A percentile compares a stretch with the other conserved stretches of the same genome.
These are phyloP conservation scores for Damaliscus lunatus DNA, from an alignment of 2,113 vertebrate genomes.

Conservation along the genomic window DNA sequence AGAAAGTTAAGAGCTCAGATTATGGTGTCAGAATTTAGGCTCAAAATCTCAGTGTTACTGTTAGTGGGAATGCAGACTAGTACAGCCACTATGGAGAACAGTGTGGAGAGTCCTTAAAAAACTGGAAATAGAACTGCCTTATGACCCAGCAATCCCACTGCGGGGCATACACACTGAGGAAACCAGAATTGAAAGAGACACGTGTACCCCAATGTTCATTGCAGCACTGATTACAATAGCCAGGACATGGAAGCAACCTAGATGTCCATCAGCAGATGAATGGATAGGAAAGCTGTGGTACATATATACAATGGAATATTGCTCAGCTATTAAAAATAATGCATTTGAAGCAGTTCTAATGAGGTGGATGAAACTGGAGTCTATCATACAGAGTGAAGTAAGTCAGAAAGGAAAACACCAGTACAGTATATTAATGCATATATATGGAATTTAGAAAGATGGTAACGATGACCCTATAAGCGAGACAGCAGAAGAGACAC, in stretches of 20 bases:
- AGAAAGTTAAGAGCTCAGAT: constrained; percentile 4
- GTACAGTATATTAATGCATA: neutral
- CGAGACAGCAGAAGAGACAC: neutral
- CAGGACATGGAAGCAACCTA: neutral
- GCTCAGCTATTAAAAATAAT: neutral
- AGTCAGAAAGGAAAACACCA: neutral
- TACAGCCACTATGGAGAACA: too few relatives aligned
- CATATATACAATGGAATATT: neutral
- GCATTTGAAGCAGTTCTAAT: neutral
- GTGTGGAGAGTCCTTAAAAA: too few relatives aligned
- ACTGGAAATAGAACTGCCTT: neutral
- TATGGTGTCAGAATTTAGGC: neutral
- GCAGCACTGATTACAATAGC: too few relatives aligned
- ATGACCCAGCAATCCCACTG: neutral
- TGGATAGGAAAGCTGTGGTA: neutral
- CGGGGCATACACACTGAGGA: too few relatives aligned
- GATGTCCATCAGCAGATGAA: neutral
- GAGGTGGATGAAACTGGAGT: neutral
- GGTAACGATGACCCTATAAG: neutral
- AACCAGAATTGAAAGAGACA: too few relatives aligned
- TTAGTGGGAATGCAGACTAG: too few relatives aligned
- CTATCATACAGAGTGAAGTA: neutral
- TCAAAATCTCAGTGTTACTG: neutral
- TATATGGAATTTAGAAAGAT: neutral
- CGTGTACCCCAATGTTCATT: too few relatives aligned